phyloP scores from a whole-genome alignment of 2,113 vertebrate genomes.

The Anguilla japonica region DNA sequence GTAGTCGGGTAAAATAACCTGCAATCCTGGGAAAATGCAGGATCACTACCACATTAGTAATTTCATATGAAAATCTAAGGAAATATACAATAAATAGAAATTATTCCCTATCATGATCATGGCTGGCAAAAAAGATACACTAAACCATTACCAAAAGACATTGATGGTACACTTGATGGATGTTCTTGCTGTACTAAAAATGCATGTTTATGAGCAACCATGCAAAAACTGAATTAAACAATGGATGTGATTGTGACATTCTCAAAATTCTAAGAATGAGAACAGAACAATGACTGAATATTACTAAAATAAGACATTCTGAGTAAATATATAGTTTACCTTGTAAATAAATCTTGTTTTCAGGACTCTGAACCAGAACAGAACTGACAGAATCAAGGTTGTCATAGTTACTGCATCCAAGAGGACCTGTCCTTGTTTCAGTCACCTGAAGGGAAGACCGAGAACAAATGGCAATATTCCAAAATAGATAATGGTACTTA shows the following conservation, averaged over 20 bases:
- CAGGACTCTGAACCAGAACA: conserved; percentile 81
- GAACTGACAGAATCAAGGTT: conserved; percentile 84
- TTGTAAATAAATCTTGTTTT: conserved; percentile 84
- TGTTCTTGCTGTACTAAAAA: no score
- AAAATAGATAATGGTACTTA: conserved; percentile 38
- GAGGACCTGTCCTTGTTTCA: conserved; percentile 80
- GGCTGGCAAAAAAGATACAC: no score
- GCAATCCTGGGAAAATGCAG: conserved; percentile 65
- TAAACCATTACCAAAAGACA: no score
- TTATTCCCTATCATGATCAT: no score
- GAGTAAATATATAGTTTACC: conserved; percentile 72
- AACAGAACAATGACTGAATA: neutral
- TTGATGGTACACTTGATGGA: no score
- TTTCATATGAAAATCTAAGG: conserved; percentile 54
- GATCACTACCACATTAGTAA: conserved; percentile 56
- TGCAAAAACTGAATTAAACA: neutral
- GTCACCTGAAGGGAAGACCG: conserved; percentile 70
- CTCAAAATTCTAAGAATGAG: neutral
- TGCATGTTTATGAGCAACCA: no score
- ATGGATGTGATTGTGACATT: neutral
- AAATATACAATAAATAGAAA: no score
- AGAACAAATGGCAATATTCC: conserved; percentile 48
- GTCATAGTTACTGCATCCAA: conserved; percentile 85
- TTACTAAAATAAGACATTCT: neutral
- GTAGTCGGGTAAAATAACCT: conserved; percentile 73